Conservation (phyloP, 2,888 invertebrate genomes). For the Thymelicus lineola region DNA sequence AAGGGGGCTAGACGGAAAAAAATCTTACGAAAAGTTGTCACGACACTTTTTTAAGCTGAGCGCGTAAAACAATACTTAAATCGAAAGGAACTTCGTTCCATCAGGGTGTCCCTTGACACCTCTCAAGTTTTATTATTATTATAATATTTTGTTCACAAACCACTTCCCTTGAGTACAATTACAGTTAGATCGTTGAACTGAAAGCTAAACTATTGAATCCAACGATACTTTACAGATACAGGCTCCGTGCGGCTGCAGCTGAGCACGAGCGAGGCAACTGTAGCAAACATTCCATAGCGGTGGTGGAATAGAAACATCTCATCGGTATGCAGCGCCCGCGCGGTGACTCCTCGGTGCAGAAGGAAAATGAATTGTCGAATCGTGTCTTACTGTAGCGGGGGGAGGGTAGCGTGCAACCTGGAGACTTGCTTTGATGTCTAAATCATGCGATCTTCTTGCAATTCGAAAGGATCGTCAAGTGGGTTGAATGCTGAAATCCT, state of each 20-base stretch:
- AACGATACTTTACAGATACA: no score
- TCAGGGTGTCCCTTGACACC: no score
- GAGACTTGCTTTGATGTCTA: neutral
- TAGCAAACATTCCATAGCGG: slow-evolving; percentile 4
- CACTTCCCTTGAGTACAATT: neutral
- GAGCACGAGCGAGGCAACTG: neutral
- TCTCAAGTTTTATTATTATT: no score
- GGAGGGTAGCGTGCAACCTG: neutral
- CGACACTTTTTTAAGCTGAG: no score
- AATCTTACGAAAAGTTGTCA: no score
- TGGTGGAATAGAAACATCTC: slow-evolving; percentile 28
- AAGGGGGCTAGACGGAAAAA: no score
- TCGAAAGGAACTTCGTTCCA: no score
- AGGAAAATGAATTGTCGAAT: slow-evolving; percentile 41
- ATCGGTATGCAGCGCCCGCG: slow-evolving; percentile 39
- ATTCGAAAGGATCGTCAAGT: neutral
- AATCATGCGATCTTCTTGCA: neutral
- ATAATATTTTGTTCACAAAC: no score
- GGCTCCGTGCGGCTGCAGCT: neutral
- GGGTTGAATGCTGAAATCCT: no score
- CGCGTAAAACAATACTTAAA: no score
- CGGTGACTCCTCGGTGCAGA: slow-evolving; percentile 35
- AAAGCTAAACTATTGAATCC: no score
- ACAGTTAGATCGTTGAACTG: no score
- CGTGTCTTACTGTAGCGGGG: slow-evolving; percentile 21